A percentile compares a stretch with the other conserved stretches of the same genome.
phyloP scores from a whole-genome alignment of 2,888 invertebrate species.

The Anorthoa munda region DNA sequence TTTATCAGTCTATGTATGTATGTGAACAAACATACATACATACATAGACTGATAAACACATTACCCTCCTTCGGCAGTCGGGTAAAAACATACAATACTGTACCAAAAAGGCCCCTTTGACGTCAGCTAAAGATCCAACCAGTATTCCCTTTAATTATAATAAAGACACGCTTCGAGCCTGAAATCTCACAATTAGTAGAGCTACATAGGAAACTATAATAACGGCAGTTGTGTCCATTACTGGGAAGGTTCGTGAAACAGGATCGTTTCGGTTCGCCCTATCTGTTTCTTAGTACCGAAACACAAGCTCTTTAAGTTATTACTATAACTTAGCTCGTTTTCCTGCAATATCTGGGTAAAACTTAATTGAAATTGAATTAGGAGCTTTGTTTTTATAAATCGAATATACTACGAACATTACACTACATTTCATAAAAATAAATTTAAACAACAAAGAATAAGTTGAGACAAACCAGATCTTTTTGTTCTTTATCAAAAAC shows the following conservation, averaged over 20 bases:
- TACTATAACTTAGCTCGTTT: conserved; percentile 4
- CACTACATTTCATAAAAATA: conserved; percentile 4
- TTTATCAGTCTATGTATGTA: too few species aligned
- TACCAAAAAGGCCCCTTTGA: neutral
- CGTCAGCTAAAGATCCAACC: neutral
- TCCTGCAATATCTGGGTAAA: neutral
- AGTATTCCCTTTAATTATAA: conserved; percentile 15
- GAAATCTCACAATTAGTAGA: conserved; percentile 21
- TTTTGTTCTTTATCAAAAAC: neutral
- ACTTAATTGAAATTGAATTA: conserved; percentile 2
- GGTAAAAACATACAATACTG: too few species aligned
- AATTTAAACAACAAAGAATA: neutral
- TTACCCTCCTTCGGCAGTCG: too few species aligned
- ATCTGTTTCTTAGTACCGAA: neutral
- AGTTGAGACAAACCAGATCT: neutral
- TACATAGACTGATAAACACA: too few species aligned
- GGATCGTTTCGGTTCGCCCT: neutral
- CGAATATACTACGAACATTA: too few species aligned
- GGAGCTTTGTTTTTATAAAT: neutral
- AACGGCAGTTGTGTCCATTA: neutral
- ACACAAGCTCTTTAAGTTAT: neutral
- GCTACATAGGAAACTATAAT: conserved; percentile 8
- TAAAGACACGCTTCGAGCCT: conserved; percentile 9
- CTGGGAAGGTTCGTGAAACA: neutral
- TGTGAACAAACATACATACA: neutral